Evolutionary conservation across 2,888 invertebrate genomes (phyloP).

Genomic region (Leptinotarsa haldemani): DNA sequence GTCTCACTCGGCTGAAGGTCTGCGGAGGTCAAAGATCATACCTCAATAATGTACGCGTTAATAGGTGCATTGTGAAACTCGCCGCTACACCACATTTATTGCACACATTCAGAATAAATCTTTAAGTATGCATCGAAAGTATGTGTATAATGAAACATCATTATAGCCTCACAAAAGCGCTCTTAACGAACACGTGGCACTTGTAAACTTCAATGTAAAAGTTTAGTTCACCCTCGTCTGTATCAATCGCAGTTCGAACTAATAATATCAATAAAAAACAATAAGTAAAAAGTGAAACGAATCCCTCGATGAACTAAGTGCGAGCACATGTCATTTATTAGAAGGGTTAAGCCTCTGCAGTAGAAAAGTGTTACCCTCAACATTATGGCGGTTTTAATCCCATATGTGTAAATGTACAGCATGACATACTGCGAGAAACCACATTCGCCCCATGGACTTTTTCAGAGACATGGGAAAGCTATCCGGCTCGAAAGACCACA

Average conservation of each 20-base stretch:
- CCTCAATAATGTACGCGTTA: conserved; percentile 37
- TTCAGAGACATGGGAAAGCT: conserved; percentile 1
- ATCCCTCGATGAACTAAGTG: conserved; percentile 11
- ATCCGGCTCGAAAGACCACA: conserved; percentile 20
- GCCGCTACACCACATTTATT: conserved; percentile 5
- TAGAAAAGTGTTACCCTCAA: conserved; percentile 36
- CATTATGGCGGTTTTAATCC: conserved; percentile 36
- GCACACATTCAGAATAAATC: background rate
- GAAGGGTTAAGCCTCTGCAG: conserved; percentile 35
- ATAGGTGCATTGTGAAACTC: conserved; percentile 34
- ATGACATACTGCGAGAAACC: conserved; percentile 29
- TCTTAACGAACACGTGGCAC: conserved; percentile 9
- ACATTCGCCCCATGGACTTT: conserved; percentile 8
- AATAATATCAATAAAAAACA: conserved; percentile 7
- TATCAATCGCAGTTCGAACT: conserved; percentile 4
- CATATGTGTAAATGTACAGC: conserved; percentile 24
- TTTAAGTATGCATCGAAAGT: background rate
- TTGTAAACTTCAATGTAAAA: conserved; percentile 13
- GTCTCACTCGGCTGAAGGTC: conserved; percentile 15
- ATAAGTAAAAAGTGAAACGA: conserved; percentile 5
- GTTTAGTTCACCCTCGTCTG: conserved; percentile 5
- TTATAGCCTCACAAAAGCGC: conserved; percentile 10
- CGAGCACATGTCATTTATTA: background rate
- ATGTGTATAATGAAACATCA: conserved; percentile 9
- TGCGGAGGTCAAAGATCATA: conserved; percentile 36